Evolutionary conservation across 2,797 vertebrate genomes (phyloP), one percentile per base, ranked within the genome.

Genomic region (Psittacula derbiana): DNA sequence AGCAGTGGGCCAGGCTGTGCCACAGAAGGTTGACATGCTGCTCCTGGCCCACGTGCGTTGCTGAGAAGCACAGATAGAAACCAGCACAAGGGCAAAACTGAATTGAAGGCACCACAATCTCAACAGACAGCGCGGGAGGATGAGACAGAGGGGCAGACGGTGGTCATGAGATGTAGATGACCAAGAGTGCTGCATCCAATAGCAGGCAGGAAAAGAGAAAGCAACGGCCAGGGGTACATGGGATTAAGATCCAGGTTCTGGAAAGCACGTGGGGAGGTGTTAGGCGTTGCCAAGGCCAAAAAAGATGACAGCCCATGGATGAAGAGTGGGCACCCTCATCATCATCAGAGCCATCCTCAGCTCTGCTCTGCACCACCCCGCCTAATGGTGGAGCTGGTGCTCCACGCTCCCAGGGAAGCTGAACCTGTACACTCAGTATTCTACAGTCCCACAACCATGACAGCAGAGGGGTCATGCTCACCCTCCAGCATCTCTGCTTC

Each of bases 321-420:
- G 28, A 10, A 19, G 5, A 5, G 24, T 28, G 47, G 16, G 23
- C 19, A 46, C 5, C 6, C 24, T 33, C 1, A 0, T 6, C 1
- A 0, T 6, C 27, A 3, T 6, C 33, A 36, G 30, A 57, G n/a
- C 27, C 66, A 16, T 46, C 38, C 55, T 65, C 46, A 70, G 38
- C 33, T 66, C n/a, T 25, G 49, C 44, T 57, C 49, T 49, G 52
- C 20, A 38, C 19, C 79, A n/a, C 13, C 12, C 28, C 57, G n/a
- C 65, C 78, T 8, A 30, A 11, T 58, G 33, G 13, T 2, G 21
- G 28, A 3, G 3, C 38, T 36, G 24, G 8, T 21, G 31, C 13
- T 30, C 20, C 0, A 13, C 7, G 4, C 19, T 70, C n/a, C 36
- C 30, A 18, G 24, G 43, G 25, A 53, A 14, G 10, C 61, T 24